Percentiles rank a stretch among this genome's conserved stretches.
Conservation (phyloP, 2,888 invertebrate genomes). For the Lepetodrilus schrolli region DNA sequence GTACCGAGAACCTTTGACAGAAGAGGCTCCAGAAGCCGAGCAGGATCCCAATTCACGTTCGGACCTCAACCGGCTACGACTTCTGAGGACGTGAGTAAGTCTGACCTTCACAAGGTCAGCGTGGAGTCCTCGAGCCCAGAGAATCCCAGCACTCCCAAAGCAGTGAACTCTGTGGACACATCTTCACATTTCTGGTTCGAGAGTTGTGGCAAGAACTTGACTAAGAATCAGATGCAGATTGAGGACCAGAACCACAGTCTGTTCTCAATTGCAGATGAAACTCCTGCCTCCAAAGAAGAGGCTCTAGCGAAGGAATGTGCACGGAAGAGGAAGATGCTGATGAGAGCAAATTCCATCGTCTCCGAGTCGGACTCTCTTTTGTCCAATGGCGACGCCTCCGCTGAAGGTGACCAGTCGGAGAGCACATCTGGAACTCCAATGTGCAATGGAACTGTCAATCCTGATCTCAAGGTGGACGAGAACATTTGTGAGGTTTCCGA, state of each 20-base stretch:
- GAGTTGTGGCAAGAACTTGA: slow-evolving; percentile 30
- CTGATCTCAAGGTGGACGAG: background rate
- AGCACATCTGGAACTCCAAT: background rate
- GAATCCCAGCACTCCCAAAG: background rate
- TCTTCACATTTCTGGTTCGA: slow-evolving; percentile 30
- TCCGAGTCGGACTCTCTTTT: background rate
- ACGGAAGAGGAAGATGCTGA: background rate
- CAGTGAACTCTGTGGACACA: background rate
- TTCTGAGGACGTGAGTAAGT: too few relatives aligned
- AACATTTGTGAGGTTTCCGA: background rate
- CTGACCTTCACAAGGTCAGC: too few relatives aligned
- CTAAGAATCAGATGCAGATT: slow-evolving; percentile 13
- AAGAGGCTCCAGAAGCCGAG: too few relatives aligned
- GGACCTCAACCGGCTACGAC: too few relatives aligned
- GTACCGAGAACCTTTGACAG: background rate
- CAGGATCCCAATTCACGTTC: too few relatives aligned
- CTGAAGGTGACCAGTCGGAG: background rate
- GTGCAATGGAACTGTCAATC: background rate
- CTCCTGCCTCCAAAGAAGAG: background rate
- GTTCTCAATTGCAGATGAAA: background rate
- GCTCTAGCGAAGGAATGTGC: background rate
- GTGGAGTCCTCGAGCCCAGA: too few relatives aligned
- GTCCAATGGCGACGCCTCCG: slow-evolving; percentile 11
- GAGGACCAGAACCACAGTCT: background rate
- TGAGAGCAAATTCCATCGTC: background rate